Evolutionary conservation across 2,113 vertebrate species (phyloP).

Genomic region (Lophochroa leadbeateri): DNA sequence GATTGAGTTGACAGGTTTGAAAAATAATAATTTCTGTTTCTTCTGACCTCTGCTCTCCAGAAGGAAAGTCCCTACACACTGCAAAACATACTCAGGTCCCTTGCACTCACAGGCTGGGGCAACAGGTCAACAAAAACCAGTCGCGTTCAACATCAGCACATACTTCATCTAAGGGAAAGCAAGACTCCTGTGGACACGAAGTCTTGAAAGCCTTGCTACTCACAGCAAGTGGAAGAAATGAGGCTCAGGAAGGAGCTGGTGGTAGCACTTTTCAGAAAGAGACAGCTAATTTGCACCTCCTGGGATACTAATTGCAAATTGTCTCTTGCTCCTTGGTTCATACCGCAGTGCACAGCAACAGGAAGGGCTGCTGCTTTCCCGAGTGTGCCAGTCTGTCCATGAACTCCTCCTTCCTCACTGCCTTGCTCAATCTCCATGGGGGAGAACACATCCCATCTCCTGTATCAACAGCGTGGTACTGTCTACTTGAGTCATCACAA

Average conservation of each 20-base stretch:
- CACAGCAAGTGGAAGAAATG: neutral
- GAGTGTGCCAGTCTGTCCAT: neutral
- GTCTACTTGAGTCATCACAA: neutral
- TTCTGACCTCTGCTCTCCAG: neutral
- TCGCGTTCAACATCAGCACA: neutral
- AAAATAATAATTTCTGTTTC: neutral
- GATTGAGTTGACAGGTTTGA: neutral
- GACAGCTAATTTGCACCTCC: neutral
- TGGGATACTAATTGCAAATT: neutral
- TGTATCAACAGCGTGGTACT: neutral
- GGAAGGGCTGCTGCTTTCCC: neutral
- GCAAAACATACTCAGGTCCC: neutral
- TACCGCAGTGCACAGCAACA: neutral
- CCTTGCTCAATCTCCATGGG: neutral
- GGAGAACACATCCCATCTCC: neutral
- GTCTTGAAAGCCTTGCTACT: neutral
- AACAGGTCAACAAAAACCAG: neutral
- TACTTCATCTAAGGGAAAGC: neutral
- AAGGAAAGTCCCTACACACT: neutral
- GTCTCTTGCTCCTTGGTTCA: rapidly evolving
- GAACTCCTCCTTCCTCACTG: neutral
- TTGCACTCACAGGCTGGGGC: neutral
- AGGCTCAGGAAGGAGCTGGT: neutral
- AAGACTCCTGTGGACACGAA: neutral
- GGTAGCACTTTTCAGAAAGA: neutral